phyloP scores from a whole-genome alignment of 2,797 vertebrate genomes.

The Phalanger gymnotis region DNA sequence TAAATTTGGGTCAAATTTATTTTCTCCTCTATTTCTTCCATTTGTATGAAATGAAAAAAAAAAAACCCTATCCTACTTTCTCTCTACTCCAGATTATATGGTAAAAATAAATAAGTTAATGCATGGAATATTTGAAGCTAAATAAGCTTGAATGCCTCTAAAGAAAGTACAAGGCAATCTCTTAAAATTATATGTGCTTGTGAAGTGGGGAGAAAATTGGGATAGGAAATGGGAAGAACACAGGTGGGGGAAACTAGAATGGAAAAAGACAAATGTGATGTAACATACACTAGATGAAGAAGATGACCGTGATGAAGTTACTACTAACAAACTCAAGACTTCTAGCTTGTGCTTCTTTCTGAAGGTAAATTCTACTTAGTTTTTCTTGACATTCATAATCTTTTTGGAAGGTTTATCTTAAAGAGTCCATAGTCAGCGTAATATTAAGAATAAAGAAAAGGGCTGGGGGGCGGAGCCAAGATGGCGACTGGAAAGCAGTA shows the following conservation, averaged over 20 bases:
- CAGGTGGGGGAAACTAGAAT: not conserved
- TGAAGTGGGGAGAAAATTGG: not conserved
- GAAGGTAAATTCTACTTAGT: not conserved
- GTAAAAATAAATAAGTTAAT: not conserved
- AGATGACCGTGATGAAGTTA: not conserved
- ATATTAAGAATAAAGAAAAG: not conserved
- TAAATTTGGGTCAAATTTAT: not conserved
- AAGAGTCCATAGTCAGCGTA: not conserved
- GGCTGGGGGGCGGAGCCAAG: too few relatives aligned
- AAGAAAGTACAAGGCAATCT: not conserved
- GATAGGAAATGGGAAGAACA: not conserved
- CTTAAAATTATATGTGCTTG: not conserved
- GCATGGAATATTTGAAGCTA: not conserved
- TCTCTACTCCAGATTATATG: not conserved
- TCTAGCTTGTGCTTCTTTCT: not conserved
- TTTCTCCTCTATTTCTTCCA: not conserved
- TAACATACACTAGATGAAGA: not conserved
- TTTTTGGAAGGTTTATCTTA: not conserved
- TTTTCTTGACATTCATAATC: not conserved
- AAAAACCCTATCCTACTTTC: not conserved
- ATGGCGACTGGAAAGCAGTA: too few relatives aligned
- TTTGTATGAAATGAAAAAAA: not conserved
- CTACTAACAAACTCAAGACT: not conserved
- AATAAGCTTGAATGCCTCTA: not conserved
- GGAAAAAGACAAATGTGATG: not conserved